Percentiles rank a stretch among this genome's conserved stretches.
Conservation (phyloP, 2,113 vertebrate genomes). For the Ranitomeya variabilis region DNA sequence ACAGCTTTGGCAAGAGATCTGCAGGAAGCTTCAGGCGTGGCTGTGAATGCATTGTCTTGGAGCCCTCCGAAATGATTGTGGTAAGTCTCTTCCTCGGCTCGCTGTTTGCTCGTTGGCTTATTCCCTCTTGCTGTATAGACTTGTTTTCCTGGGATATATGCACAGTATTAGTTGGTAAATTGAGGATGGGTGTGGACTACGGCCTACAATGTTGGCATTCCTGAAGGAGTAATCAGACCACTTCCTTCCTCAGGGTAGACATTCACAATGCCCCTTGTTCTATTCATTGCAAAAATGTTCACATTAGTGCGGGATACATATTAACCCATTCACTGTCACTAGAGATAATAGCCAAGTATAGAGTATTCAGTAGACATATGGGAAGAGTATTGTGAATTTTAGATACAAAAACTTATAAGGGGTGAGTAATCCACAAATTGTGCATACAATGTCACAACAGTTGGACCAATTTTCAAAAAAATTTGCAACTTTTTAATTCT, state of each 20-base stretch:
- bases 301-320: neutral
- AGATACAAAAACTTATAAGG: no score
- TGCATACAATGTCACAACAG: no score
- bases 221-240: slow-evolving; percentile 30
- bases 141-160: neutral
- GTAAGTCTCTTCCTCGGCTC: slow-evolving; percentile 71
- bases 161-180: neutral
- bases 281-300: neutral
- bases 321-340: neutral
- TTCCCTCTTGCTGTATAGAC: neutral
- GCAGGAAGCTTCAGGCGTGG: slow-evolving; percentile 95
- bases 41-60: slow-evolving; percentile 98
- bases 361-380: no score
- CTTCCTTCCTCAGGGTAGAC: slow-evolving; percentile 51
- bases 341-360: neutral
- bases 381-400: no score
- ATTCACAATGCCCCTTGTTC: slow-evolving; percentile 39
- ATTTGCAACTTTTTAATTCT: no score
- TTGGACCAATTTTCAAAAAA: no score
- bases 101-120: neutral
- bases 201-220: slow-evolving; percentile 26
- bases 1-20: slow-evolving; percentile 95
- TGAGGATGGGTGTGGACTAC: neutral
- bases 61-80: slow-evolving; percentile 99
- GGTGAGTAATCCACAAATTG: no score